Conservation (phyloP, 1,140 invertebrate species). For the Trichomalopsis sarcophagae region DNA sequence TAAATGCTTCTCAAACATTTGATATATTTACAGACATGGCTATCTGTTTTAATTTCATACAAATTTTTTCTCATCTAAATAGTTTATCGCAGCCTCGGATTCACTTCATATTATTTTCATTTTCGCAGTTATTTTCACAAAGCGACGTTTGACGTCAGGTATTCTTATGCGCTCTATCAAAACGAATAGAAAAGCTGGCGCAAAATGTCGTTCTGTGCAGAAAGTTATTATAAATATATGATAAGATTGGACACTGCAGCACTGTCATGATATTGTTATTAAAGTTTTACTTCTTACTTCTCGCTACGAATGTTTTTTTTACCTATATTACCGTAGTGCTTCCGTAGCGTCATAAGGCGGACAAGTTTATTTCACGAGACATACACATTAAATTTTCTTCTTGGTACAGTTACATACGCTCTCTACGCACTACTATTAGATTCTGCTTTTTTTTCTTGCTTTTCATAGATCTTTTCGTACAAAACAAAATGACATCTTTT, state of each 20-base stretch:
- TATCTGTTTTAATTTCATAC: constrained; percentile 32
- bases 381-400: constrained; percentile 65
- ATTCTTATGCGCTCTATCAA: not conserved
- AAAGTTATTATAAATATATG: constrained; percentile 45
- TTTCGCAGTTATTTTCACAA: constrained; percentile 3
- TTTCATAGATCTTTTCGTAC: constrained; percentile 65
- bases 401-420: constrained; percentile 65
- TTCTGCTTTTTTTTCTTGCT: constrained; percentile 63
- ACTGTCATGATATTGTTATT: constrained; percentile 60
- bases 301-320: constrained; percentile 67
- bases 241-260: constrained; percentile 64
- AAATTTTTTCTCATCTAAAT: constrained; percentile 37
- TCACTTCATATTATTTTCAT: constrained; percentile 21
- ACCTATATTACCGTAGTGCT: constrained; percentile 62
- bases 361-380: constrained; percentile 68
- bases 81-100: constrained; percentile 12
- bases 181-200: constrained; percentile 3
- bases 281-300: constrained; percentile 61
- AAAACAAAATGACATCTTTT: constrained; percentile 72
- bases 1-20: constrained; percentile 30
- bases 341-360: constrained; percentile 70
- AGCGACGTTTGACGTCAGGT: constrained; percentile 13
- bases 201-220: constrained; percentile 30
- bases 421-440: constrained; percentile 56
- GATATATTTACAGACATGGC: constrained; percentile 44